Conservation (phyloP, 2,797 vertebrate genomes). For the Coracias cyanogaster region DNA sequence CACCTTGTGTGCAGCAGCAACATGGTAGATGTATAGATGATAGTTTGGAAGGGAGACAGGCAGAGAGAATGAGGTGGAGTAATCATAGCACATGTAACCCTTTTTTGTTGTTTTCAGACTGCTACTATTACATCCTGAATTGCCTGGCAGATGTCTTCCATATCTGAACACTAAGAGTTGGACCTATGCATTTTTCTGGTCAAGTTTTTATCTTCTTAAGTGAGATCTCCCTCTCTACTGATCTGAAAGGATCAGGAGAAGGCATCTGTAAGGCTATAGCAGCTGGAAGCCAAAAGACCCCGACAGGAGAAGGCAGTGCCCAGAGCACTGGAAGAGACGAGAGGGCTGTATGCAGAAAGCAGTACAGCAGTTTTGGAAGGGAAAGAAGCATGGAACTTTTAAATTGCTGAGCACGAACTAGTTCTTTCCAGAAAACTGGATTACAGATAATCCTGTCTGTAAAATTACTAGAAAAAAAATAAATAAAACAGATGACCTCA, state of each 20-base stretch:
- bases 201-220: not conserved
- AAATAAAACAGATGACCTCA: conserved; percentile 19
- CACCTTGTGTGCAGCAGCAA: not conserved
- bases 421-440: conserved; percentile 54
- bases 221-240: not conserved
- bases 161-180: not conserved
- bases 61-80: not conserved
- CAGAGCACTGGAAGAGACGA: not conserved
- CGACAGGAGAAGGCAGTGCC: not conserved
- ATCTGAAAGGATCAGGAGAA: not conserved
- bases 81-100: not conserved
- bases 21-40: not conserved
- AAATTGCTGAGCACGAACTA: conserved; percentile 22
- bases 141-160: not conserved
- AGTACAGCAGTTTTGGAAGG: not conserved
- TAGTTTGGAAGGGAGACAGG: not conserved
- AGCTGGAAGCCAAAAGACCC: not conserved
- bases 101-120: not conserved
- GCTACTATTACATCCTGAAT: not conserved
- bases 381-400: not conserved
- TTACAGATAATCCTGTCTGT: conserved; percentile 53
- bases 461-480: conserved; percentile 44
- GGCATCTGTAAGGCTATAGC: not conserved
- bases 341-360: not conserved
- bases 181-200: not conserved